Conservation (phyloP, 2,888 invertebrate genomes). For the Lochmaea capreae region DNA sequence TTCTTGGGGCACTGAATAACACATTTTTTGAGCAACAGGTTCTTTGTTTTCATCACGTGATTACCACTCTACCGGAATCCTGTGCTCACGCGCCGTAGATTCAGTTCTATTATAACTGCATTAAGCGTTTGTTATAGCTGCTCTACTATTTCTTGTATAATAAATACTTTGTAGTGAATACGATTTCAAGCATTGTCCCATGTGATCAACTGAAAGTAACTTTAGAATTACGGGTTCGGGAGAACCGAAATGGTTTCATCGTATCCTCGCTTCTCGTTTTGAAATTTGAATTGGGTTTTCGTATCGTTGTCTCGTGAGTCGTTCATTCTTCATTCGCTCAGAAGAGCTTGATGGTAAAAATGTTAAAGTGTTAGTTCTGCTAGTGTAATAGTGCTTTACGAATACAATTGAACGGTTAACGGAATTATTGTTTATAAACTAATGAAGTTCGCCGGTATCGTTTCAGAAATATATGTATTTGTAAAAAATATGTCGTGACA, state of each 20-base stretch:
- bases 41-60: conserved; percentile 30
- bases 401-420: not conserved
- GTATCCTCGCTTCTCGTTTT: conserved; percentile 1
- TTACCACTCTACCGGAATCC: not conserved
- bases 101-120: not conserved
- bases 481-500: not conserved
- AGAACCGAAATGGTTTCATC: not conserved
- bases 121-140: not conserved
- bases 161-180: not conserved
- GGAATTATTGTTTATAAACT: conserved; percentile 3
- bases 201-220: not conserved
- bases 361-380: not conserved
- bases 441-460: not conserved
- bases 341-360: not conserved
- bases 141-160: conserved; percentile 3
- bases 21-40: conserved; percentile 21
- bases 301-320: not conserved
- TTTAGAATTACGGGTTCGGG: not conserved
- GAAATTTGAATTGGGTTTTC: not conserved
- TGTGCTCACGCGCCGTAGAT: not conserved
- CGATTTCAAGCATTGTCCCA: not conserved
- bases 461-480: not conserved
- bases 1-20: not conserved
- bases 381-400: not conserved
- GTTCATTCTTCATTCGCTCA: not conserved